Conservation (phyloP, 1,140 invertebrate genomes). For the Camponotus floridanus region DNA sequence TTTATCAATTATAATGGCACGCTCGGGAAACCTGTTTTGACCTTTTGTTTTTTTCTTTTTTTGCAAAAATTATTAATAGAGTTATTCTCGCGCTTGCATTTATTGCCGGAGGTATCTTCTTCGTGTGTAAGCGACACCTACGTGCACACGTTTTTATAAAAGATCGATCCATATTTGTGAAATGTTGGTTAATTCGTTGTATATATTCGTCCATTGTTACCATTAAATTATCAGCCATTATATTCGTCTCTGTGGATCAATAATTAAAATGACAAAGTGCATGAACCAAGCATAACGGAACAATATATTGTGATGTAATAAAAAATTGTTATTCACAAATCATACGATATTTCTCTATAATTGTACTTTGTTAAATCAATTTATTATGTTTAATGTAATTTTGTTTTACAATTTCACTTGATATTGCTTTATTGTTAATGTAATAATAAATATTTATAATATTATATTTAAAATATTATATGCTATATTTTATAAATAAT, state of each 20-base stretch:
- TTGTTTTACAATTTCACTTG: slow-evolving; percentile 11
- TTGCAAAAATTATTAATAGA: slow-evolving; percentile 46
- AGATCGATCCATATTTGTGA: slow-evolving; percentile 21
- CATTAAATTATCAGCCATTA: slow-evolving; percentile 2
- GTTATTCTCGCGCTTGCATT: not conserved
- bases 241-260: not conserved
- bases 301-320: not conserved
- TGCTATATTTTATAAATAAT: not conserved
- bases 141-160: not conserved
- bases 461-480: too few relatives aligned
- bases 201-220: not conserved
- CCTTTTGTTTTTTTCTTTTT: not conserved
- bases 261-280: not conserved
- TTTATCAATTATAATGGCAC: slow-evolving; percentile 6
- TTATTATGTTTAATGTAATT: slow-evolving; percentile 9
- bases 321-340: slow-evolving; percentile 14
- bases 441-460: slow-evolving; percentile 1
- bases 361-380: not conserved
- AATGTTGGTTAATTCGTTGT: slow-evolving; percentile 26
- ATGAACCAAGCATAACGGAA: not conserved
- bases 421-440: slow-evolving; percentile 9
- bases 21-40: not conserved
- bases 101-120: not conserved
- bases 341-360: not conserved
- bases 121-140: not conserved